Evolutionary conservation across 1,140 invertebrate genomes (phyloP).

Genomic region (Temnothorax nylanderi): DNA sequence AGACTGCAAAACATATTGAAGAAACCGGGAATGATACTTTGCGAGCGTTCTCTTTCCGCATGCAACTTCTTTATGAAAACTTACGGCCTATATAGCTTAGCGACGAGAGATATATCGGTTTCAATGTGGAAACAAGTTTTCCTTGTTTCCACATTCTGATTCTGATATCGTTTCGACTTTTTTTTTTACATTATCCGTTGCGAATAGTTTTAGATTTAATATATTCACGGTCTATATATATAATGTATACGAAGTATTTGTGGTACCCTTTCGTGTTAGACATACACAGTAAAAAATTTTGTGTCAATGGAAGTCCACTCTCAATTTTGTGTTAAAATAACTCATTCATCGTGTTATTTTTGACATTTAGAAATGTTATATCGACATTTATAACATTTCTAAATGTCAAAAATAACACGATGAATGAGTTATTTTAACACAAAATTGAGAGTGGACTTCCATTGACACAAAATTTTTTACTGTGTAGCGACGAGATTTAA

Average conservation of each 20-base stretch:
- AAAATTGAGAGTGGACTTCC: no score
- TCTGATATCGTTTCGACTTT: not conserved
- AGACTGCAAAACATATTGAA: constrained; percentile 90
- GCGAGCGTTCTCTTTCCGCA: not conserved
- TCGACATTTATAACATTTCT: no score
- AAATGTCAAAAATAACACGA: no score
- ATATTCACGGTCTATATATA: not conserved
- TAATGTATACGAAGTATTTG: not conserved
- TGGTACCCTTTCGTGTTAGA: not conserved
- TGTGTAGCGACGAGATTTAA: not conserved
- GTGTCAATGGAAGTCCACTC: no score
- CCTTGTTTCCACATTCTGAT: no score
- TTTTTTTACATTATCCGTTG: not conserved
- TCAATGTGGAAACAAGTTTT: not conserved
- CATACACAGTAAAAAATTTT: no score
- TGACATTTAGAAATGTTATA: no score
- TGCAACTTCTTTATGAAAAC: not conserved
- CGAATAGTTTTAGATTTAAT: not conserved
- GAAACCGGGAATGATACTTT: constrained; percentile 44
- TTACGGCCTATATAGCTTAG: not conserved
- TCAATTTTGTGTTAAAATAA: no score
- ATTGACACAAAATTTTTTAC: no score
- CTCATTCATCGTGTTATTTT: no score
- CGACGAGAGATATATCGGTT: not conserved
- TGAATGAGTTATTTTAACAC: no score